These are phyloP conservation scores for Falco naumanni DNA, from an alignment of 2,797 vertebrate species.

Conservation along the genomic window DNA sequence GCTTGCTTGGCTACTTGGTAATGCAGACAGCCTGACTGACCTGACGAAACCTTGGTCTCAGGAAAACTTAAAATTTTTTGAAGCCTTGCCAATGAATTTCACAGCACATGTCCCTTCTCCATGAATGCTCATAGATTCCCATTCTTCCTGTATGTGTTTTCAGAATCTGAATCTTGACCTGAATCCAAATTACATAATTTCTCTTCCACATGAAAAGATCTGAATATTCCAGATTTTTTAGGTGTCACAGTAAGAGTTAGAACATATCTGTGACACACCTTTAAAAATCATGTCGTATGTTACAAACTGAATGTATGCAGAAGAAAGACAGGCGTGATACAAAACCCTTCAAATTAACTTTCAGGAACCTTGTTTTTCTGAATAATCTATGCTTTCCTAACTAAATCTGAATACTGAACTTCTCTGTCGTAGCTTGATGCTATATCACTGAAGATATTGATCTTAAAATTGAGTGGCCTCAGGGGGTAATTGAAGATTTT, in stretches of 20 bases:
- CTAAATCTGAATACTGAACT: background rate
- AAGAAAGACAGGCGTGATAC: background rate
- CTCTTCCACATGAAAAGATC: background rate
- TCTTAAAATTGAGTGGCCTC: background rate
- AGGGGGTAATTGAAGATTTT: background rate
- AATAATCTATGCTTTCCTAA: background rate
- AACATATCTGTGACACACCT: background rate
- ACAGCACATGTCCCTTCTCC: background rate
- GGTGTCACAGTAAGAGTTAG: background rate
- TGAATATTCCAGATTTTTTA: background rate
- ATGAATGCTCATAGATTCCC: background rate
- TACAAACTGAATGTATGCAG: background rate
- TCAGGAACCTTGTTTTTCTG: conserved; percentile 8
- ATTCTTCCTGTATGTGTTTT: background rate
- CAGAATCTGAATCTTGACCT: background rate
- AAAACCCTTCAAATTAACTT: background rate
- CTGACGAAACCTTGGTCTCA: background rate
- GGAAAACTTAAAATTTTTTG: background rate
- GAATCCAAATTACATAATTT: background rate
- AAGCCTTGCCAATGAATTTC: background rate
- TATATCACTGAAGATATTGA: background rate
- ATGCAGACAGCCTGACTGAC: background rate
- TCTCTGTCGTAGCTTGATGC: background rate
- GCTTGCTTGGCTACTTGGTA: background rate
- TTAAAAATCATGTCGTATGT: background rate